These are phyloP conservation scores for Sebastes steindachneri DNA, from an alignment of 2,797 vertebrate species.

Conservation along the genomic window DNA sequence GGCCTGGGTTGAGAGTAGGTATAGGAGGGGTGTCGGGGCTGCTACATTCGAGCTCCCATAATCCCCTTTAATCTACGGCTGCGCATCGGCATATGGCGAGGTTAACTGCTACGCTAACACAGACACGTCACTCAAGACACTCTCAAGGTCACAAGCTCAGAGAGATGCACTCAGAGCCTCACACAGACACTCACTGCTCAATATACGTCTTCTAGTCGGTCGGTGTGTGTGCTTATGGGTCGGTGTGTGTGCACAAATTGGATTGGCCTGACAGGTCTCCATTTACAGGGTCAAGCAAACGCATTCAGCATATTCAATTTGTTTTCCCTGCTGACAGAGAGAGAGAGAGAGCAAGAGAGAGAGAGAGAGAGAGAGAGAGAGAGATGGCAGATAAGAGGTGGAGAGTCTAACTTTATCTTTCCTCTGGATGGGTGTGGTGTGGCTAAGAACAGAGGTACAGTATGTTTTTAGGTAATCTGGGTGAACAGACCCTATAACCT, in stretches of 20 bases:
- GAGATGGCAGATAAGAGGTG: neutral
- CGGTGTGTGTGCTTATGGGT: neutral
- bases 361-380: neutral
- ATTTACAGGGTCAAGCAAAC: constrained; percentile 65
- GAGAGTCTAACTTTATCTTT: neutral
- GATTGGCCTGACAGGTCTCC: constrained; percentile 54
- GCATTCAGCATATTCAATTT: constrained; percentile 61
- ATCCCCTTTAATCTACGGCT: constrained; percentile 55
- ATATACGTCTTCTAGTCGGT: constrained; percentile 11
- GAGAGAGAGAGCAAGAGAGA: neutral
- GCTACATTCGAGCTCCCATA: constrained; percentile 32
- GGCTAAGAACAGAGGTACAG: neutral
- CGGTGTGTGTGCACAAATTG: constrained; percentile 33
- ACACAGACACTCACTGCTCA: constrained; percentile 15
- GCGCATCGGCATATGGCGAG: constrained; percentile 29
- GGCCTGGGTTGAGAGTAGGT: neutral
- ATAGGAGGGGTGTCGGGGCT: neutral
- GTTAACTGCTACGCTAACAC: constrained; percentile 34
- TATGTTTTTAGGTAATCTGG: neutral
- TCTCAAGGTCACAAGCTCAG: constrained; percentile 45
- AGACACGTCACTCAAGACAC: neutral
- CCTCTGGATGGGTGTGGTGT: neutral
- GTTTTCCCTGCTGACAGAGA: constrained; percentile 27
- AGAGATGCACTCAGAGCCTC: constrained; percentile 2
- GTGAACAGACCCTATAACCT: neutral